Base-by-base conservation (phyloP, 2,113 vertebrate genomes). In the Thymallus thymallus region DNA sequence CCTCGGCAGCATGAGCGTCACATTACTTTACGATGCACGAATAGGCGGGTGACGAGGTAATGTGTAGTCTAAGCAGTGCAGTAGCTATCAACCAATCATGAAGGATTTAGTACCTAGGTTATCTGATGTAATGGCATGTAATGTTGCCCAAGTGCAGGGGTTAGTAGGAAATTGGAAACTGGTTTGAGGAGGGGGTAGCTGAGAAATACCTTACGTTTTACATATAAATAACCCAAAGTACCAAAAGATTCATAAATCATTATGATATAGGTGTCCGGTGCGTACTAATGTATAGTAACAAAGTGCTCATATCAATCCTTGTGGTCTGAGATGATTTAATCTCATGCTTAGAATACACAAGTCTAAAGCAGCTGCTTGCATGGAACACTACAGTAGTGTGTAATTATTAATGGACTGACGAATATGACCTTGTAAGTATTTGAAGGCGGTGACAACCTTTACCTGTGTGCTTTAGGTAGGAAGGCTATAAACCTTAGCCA, bases 11-110 rank as follows among this genome's bases (percentile, higher is more conserved):
- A 41, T 51, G 14, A 26, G 13, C 41, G 16, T 24, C 22, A 4
- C 22, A 22, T 68, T 23, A 68, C 2, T 22, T 29, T 13, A 68
- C 41, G 45, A n/a, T 12, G 32, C 65, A 23, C 41, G 4, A 13
- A 23, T 29, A 22, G 22, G 9, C 60, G 1, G 5, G 35, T 41
- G 35, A 14, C 64, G 69, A 71, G 64, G 60, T n/a, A 1, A 20
- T 71, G 48, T 29, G 65, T 22, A 55, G 48, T 35, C 14, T 56
- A 29, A 65, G 14, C 63, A 29, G 22, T 13, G 58, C 69, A 78
- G 60, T 71, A 30, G 16, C 63, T 45, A 74, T 56, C 30, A 58
- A 32, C 23, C 29, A 30, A 65, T 55, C 14, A 14, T 26, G 35
- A 56, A 71, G 12, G 55, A 24, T 35, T 58, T 71, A 71, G 55